phyloP scores from a whole-genome alignment of 1,140 invertebrate genomes.

The Mylabris phalerata region DNA sequence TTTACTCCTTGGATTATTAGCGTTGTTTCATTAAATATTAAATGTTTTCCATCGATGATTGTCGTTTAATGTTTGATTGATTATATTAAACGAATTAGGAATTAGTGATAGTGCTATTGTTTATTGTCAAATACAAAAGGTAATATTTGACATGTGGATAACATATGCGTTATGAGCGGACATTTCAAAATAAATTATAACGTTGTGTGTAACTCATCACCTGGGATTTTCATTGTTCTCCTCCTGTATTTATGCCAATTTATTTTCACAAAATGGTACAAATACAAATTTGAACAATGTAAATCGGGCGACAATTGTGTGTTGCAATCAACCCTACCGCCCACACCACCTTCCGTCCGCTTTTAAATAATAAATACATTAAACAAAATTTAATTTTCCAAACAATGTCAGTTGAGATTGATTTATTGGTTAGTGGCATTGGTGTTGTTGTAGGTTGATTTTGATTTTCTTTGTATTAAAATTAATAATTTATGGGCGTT shows the following conservation, averaged over 20 bases:
- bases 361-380: constrained; percentile 9
- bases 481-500: too few relatives aligned
- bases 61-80: constrained; percentile 12
- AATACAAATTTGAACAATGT: background rate
- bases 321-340: too few relatives aligned
- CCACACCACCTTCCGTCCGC: too few relatives aligned
- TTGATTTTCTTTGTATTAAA: too few relatives aligned
- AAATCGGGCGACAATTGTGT: too few relatives aligned
- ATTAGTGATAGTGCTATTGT: constrained; percentile 28
- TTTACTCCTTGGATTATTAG: too few relatives aligned
- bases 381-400: constrained; percentile 4
- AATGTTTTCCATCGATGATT: background rate
- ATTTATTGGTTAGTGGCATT: background rate
- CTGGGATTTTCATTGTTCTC: constrained; percentile 21
- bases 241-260: constrained; percentile 14
- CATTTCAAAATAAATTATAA: constrained; percentile 29
- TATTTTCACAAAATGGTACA: constrained; percentile 9
- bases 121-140: constrained; percentile 34
- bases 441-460: too few relatives aligned
- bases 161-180: constrained; percentile 22
- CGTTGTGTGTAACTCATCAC: constrained; percentile 23
- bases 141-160: constrained; percentile 27
- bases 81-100: constrained; percentile 14
- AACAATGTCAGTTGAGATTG: background rate
- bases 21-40: too few relatives aligned